Base-by-base conservation (phyloP, 2,113 vertebrate species). In the Osmerus eperlanus region DNA sequence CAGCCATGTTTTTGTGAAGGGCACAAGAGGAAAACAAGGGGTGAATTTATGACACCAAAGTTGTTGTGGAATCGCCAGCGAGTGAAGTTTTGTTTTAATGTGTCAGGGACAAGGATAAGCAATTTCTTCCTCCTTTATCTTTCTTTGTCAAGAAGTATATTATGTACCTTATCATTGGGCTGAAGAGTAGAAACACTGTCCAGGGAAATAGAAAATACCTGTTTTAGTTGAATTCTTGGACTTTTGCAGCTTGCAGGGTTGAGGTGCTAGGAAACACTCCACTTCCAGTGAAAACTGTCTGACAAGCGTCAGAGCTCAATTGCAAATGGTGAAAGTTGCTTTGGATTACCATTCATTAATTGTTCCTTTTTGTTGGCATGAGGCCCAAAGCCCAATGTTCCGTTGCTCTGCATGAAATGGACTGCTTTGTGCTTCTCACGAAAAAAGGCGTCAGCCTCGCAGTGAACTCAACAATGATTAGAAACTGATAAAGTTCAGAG, bases 91-190 rank as follows among this genome's bases (percentile, higher is more conserved):
- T 76, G 77, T 85, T 87, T 78, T 88, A 79, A 78, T 74, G 73
- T 65, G 77, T 85, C 83, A 84, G 53, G 67, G 72, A 53, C 72
- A 79, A 75, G 76, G 71, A 80, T 78, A 83, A 81, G 82, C 77
- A 80, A 66, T 82, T 89, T 83, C 79, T 79, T 69, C 66, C 62
- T 68, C 72, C 68, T 71, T 85, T 86, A 85, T 88, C 82, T 86
- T 78, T 88, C 68, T 84, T 83, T 88, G 85, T 89, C 84, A 81
- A 55, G 54, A 66, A 55, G 47, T 47, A 52, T 63, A 56, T 89
- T 87, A 84, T 77, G 71, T 78, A 69, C 75, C 80, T 89, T 88
- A 86, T 89, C 79, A 78, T 78, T 78, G 79, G 81, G 75, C 78
- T 77, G 62, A 78, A 79, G 79, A 21, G 66, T 68, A 84, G 62